Percentiles rank a stretch among this genome's conserved stretches.
These are phyloP conservation scores for Tineola bisselliella DNA, from an alignment of 2,888 invertebrate genomes.

Conservation along the genomic window DNA sequence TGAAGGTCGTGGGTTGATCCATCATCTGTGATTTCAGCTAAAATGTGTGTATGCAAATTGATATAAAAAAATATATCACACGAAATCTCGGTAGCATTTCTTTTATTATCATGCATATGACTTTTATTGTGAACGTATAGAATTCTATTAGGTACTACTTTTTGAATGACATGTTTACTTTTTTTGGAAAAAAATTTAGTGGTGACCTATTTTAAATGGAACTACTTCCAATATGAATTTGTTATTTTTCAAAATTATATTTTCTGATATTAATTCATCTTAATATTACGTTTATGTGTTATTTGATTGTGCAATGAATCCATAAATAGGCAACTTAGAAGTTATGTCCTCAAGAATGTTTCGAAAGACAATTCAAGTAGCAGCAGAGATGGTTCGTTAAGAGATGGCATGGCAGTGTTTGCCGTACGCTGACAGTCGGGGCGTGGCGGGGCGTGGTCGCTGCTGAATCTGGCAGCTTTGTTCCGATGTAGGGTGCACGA, in stretches of 20 bases:
- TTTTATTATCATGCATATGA: background rate
- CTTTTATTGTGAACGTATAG: background rate
- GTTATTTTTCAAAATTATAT: too few species aligned
- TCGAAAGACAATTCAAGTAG: conserved; percentile 10
- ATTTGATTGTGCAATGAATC: too few species aligned
- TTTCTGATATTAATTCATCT: too few species aligned
- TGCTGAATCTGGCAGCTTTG: background rate
- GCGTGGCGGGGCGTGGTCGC: conserved; percentile 16
- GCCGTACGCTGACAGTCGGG: conserved; percentile 4
- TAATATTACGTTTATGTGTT: too few species aligned
- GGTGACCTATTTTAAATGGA: too few species aligned
- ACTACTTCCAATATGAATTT: too few species aligned
- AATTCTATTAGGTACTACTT: background rate
- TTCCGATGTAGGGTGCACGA: background rate
- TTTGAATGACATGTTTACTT: background rate
- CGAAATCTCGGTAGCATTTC: background rate
- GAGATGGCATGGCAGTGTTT: conserved; percentile 8
- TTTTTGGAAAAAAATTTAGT: too few species aligned
- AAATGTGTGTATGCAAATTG: conserved; percentile 2
- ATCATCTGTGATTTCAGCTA: conserved; percentile 28
- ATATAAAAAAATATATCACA: background rate
- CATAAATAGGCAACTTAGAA: background rate
- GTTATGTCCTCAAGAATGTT: background rate
- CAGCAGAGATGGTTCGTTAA: background rate
- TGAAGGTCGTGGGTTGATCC: conserved; percentile 44